phyloP scores from a whole-genome alignment of 2,113 vertebrate species.

The Carollia perspicillata region DNA sequence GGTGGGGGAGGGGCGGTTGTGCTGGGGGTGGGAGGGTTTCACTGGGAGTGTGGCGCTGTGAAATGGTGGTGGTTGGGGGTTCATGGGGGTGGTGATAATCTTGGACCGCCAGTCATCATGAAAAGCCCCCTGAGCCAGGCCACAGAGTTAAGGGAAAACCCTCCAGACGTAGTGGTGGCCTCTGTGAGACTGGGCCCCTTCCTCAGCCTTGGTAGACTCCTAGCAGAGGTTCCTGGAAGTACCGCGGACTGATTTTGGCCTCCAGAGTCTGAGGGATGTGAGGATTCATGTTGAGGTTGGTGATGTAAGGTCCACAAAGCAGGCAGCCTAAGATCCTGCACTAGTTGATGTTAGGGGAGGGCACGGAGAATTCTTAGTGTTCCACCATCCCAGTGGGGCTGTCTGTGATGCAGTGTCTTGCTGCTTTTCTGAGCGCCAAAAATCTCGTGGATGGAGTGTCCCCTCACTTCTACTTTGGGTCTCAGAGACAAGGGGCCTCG shows the following conservation, averaged over 20 bases:
- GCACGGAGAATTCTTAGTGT: not conserved
- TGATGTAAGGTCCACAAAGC: not conserved
- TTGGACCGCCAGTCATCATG: rapidly evolving
- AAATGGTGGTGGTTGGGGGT: not conserved
- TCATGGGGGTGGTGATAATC: not conserved
- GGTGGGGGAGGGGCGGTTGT: not conserved
- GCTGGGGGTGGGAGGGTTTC: not conserved
- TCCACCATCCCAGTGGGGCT: rapidly evolving
- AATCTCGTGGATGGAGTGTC: too few species aligned
- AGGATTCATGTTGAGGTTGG: not conserved
- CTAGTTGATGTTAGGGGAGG: rapidly evolving
- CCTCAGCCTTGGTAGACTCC: not conserved
- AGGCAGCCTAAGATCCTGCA: too few species aligned
- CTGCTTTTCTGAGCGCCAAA: not conserved
- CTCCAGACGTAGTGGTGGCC: not conserved
- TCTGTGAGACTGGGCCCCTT: not conserved
- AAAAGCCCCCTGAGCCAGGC: not conserved
- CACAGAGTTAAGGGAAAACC: not conserved
- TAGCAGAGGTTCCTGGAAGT: rapidly evolving
- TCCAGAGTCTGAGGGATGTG: not conserved
- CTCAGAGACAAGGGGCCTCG: not conserved
- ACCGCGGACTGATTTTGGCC: rapidly evolving
- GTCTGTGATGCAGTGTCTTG: not conserved
- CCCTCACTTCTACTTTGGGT: not conserved
- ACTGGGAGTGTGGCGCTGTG: not conserved